Base-by-base conservation (phyloP, 2,797 vertebrate genomes). In the Merluccius polli region DNA sequence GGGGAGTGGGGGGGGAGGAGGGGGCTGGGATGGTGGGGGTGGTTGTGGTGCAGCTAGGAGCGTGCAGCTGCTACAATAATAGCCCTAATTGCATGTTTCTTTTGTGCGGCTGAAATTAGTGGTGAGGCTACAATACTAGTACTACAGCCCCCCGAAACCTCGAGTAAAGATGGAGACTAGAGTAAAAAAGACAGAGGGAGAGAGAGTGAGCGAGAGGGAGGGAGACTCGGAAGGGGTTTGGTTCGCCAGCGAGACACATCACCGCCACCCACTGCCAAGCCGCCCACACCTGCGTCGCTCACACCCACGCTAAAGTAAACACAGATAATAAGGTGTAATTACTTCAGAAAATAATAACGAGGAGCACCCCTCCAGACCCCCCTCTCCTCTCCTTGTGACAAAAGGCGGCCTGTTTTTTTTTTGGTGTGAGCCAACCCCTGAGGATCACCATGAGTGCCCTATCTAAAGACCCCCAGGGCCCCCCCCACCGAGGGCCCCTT, bases 321-420 rank as follows among this genome's bases (percentile, higher is more conserved):
- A 97, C 94, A 94, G 94, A 96, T 95, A 98, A 97, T 96, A 96
- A 96, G 95, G 92, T 93, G 92, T 97, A 98, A 99, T 98, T 98
- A 96, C 96, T 95, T 94, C 91, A 93, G 95, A 96, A 97, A 97
- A 96, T 95, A 97, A 94, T 95, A 94, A 94, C 87, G 88, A 94
- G 93, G 90, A 90, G 88, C 86, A 87, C 86, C 90, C 87, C 89
- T 86, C 84, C 79, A 86, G 83, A 86, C 85, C 86, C 85, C 89
- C 85, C 94, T 48, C 91, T 89, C 87, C 16, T 85, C 92, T 93
- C 93, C 91, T 92, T 91, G 93, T 95, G 96, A 96, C 95, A 97
- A 96, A 94, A 94, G 82, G 71, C 89, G 91, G 92, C 93, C 96
- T 97, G 94, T 95, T 95, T 95, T 95, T 95, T 94, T 93, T 92